These are phyloP conservation scores for Loris lydekkerianus DNA, from an alignment of 2,797 vertebrate genomes.

Conservation along the genomic window DNA sequence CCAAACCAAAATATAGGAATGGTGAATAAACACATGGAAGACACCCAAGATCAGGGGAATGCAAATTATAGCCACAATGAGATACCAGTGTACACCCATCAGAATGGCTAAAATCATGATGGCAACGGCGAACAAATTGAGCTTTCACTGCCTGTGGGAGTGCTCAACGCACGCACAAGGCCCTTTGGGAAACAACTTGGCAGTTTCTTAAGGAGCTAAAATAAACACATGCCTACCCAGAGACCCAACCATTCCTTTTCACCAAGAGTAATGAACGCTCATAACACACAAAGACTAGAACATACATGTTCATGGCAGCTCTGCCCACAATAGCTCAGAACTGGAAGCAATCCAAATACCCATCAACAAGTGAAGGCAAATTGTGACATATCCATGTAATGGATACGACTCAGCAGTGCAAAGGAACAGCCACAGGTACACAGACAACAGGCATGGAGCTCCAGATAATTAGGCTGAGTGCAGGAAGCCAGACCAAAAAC, in stretches of 20 bases:
- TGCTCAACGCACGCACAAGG: rapidly evolving
- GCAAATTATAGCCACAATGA: neutral
- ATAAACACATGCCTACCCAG: neutral
- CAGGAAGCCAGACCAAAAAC: neutral
- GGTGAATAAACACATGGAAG: neutral
- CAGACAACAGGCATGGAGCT: neutral
- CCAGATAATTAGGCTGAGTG: rapidly evolving
- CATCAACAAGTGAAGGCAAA: rapidly evolving
- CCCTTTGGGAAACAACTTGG: neutral
- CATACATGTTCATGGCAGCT: neutral
- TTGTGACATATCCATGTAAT: rapidly evolving
- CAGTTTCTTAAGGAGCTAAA: neutral
- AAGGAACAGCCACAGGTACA: rapidly evolving
- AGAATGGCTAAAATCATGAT: neutral
- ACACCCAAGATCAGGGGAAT: neutral
- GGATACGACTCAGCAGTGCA: neutral
- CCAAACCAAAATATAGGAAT: neutral
- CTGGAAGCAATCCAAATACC: neutral
- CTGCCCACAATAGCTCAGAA: neutral
- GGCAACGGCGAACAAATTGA: rapidly evolving
- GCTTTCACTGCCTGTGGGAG: neutral
- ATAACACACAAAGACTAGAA: neutral
- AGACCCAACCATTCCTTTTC: too few species aligned
- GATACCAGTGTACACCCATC: rapidly evolving
- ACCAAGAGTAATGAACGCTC: neutral